A percentile compares a stretch with the other conserved stretches of the same genome.
These are phyloP conservation scores for Mellivora capensis DNA, from an alignment of 2,113 vertebrate genomes.

Conservation along the genomic window DNA sequence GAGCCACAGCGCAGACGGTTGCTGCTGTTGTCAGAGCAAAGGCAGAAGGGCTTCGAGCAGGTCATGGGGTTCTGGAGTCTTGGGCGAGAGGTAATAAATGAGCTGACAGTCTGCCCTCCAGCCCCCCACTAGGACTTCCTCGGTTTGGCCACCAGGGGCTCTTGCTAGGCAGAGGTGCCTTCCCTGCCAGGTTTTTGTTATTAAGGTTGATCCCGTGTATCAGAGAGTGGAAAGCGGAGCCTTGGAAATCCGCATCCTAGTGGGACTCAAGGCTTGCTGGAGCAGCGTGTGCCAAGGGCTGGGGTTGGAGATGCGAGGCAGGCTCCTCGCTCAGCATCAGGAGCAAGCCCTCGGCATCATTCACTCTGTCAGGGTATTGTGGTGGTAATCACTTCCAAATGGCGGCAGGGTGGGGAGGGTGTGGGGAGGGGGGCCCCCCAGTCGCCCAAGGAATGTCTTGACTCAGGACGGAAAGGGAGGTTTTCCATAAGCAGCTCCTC, in stretches of 20 bases:
- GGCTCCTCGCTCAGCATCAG: conserved; percentile 25
- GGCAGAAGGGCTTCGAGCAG: not conserved
- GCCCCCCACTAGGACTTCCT: conserved; percentile 25
- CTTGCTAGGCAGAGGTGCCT: conserved; percentile 52
- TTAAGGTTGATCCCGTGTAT: conserved; percentile 72
- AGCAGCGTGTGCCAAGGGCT: conserved; percentile 51
- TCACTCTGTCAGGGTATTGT: conserved; percentile 71
- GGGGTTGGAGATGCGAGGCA: conserved; percentile 17
- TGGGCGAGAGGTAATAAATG: not conserved
- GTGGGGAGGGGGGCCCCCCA: not conserved
- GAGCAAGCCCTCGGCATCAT: conserved; percentile 57
- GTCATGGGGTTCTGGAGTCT: not conserved
- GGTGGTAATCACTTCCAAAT: conserved; percentile 76
- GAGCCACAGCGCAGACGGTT: not conserved
- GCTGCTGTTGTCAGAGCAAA: not conserved
- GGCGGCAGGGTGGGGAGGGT: not conserved
- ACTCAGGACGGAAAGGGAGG: conserved; percentile 58
- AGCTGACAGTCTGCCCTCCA: conserved; percentile 22
- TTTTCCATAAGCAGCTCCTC: conserved; percentile 54
- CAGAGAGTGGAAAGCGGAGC: conserved; percentile 66
- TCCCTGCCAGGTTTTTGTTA: conserved; percentile 73
- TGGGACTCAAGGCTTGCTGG: conserved; percentile 41
- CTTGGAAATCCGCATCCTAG: conserved; percentile 60
- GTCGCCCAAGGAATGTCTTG: conserved; percentile 65
- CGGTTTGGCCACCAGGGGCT: conserved; percentile 57